phyloP scores from a whole-genome alignment of 2,797 vertebrate genomes.

The Harpagifer antarcticus region DNA sequence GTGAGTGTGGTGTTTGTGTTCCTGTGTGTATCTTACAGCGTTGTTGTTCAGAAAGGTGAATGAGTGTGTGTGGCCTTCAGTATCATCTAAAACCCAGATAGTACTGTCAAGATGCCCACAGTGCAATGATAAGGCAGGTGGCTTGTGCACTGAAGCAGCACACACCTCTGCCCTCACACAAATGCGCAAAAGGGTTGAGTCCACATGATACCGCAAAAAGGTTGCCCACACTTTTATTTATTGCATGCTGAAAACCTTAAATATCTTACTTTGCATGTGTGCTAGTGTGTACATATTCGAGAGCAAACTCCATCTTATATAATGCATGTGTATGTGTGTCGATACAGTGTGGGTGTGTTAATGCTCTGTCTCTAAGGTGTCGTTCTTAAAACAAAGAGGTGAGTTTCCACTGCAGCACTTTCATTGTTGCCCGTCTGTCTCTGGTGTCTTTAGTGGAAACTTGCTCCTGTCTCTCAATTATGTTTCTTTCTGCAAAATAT shows the following conservation, averaged over 20 bases:
- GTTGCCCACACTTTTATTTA: not conserved
- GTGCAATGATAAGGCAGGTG: slow-evolving; percentile 5
- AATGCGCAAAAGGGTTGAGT: slow-evolving; percentile 22
- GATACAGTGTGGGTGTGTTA: not conserved
- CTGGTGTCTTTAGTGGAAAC: slow-evolving; percentile 51
- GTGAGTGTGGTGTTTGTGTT: slow-evolving; percentile 13
- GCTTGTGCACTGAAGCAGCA: slow-evolving; percentile 29
- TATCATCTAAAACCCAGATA: slow-evolving; percentile 52
- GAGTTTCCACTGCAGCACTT: slow-evolving; percentile 52
- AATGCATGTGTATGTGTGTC: not conserved
- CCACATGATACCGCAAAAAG: slow-evolving; percentile 16
- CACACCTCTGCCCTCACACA: slow-evolving; percentile 47
- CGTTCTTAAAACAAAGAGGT: slow-evolving; percentile 44
- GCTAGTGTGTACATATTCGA: not conserved
- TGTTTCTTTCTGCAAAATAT: slow-evolving; percentile 59
- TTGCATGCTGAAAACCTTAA: slow-evolving; percentile 4
- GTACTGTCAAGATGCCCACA: slow-evolving; percentile 45
- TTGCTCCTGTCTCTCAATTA: slow-evolving; percentile 39
- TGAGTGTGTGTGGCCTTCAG: slow-evolving; percentile 18
- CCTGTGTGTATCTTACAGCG: not conserved
- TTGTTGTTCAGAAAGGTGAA: slow-evolving; percentile 23
- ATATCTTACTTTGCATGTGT: slow-evolving; percentile 17
- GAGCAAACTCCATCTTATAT: not conserved
- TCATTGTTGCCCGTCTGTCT: slow-evolving; percentile 29
- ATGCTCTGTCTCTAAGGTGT: slow-evolving; percentile 32